Conservation (phyloP, 2,113 vertebrate genomes). For the Lipophrys pholis region DNA sequence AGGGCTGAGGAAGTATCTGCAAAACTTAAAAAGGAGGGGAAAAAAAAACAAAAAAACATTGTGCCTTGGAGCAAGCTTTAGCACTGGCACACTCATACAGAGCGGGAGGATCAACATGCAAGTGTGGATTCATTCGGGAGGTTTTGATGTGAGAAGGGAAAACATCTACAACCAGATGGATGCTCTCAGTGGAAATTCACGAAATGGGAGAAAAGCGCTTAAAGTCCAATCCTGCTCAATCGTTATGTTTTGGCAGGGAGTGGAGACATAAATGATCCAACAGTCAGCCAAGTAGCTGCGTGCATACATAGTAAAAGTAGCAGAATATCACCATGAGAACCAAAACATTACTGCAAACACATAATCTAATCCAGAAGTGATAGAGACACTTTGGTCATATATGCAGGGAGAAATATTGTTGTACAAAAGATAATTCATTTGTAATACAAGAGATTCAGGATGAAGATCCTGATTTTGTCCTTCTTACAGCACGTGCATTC, state of each 20-base stretch:
- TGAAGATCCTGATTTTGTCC: too few relatives aligned
- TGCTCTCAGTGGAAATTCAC: neutral
- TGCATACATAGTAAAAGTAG: neutral
- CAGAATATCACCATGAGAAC: neutral
- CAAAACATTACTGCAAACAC: too few relatives aligned
- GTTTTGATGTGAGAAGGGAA: conserved; percentile 45
- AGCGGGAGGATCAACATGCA: conserved; percentile 22
- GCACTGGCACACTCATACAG: neutral
- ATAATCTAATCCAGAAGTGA: too few relatives aligned
- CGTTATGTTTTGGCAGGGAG: neutral
- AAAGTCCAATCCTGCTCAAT: neutral
- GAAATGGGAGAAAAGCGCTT: neutral
- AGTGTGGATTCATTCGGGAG: conserved; percentile 16
- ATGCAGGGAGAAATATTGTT: too few relatives aligned
- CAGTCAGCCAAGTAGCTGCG: too few relatives aligned
- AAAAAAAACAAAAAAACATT: conserved; percentile 13
- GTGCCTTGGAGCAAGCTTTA: conserved; percentile 34
- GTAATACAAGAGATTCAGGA: too few relatives aligned
- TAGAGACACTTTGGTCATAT: too few relatives aligned
- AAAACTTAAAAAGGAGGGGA: neutral
- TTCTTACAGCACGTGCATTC: too few relatives aligned
- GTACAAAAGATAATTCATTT: too few relatives aligned
- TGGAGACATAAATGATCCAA: too few relatives aligned
- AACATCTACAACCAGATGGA: conserved; percentile 1
- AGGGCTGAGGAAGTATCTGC: conserved; percentile 18